Evolutionary conservation across 2,888 invertebrate species (phyloP), one percentile per base, ranked within the genome.

Genomic region (Lathronympha strigana): DNA sequence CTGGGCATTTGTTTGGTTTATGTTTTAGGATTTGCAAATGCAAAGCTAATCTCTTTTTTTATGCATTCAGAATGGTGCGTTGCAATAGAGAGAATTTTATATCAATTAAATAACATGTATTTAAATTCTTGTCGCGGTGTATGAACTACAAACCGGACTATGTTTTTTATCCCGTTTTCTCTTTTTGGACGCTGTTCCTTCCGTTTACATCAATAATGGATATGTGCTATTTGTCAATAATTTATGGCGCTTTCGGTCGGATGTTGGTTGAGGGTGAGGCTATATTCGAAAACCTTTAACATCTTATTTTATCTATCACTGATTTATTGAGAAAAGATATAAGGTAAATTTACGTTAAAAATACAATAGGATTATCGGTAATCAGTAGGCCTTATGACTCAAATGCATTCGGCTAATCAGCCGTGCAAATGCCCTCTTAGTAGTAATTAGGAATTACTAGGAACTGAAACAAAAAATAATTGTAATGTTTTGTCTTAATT

Each of bases 201-300:
- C 38, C 19, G 36, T 40, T 55, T 28, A 17, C 54, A 55, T 38
- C 15, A 38, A 38, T 54, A 38, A 40, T 55, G 17, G 54, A 17
- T 55, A 13, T 21, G 15, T 13, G 11, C 25, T 55, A 40, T 40
- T 33, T 38, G 54, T 54, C 23, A 54, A 55, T 55, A 40, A 55
- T 55, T 40, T 55, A 55, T 11, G 23, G 23, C 23, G 38, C 8
- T 36, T 21, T 11, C 43, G 43, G 38, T 15, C 38, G 38, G 15
- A 25, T 25, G 21, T 4, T 15, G 50, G 51, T 53, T 19, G 38
- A 23, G n/a, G 23, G 54, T 15, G 23, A 15, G 23, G 19, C 19
- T 23, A 36, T 38, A 38, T 54, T 1, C 13, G 11, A 15, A 25
- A n/a, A n/a, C n/a, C n/a, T n/a, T n/a, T n/a, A n/a, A n/a, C n/a